Conservation (phyloP, 92 coral and sea anemone species). For the Actinostola sp. region DNA sequence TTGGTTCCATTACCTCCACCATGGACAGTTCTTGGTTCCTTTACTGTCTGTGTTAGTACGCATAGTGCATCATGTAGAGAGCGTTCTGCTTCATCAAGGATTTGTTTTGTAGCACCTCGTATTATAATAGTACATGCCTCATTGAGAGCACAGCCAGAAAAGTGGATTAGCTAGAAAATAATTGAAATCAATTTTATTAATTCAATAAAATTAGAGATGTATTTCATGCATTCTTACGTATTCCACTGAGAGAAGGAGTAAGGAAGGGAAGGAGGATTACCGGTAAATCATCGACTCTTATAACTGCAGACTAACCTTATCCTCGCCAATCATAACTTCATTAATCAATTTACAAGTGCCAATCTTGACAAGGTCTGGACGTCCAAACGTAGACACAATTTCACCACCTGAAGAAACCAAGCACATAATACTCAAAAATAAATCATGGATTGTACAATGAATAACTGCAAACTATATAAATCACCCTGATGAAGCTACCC, state of each 20-base stretch:
- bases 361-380: constrained; percentile 92
- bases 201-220: background rate
- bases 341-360: constrained; percentile 93
- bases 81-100: constrained; percentile 98
- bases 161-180: constrained; percentile 80
- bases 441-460: too few relatives aligned
- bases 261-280: background rate
- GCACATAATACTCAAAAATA: background rate
- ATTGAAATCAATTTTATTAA: background rate
- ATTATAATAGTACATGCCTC: constrained; percentile 97
- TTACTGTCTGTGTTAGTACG: constrained; percentile 96
- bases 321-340: constrained; percentile 99
- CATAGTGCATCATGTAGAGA: constrained; percentile 98
- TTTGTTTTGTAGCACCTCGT: constrained; percentile 97
- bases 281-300: background rate
- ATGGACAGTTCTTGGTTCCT: constrained; percentile 94
- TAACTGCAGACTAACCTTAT: constrained; percentile 83
- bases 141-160: constrained; percentile 96
- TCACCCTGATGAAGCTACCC: too few relatives aligned
- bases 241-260: too few relatives aligned
- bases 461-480: too few relatives aligned
- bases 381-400: constrained; percentile 98
- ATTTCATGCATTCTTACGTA: too few relatives aligned
- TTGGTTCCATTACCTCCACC: constrained; percentile 83
- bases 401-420: constrained; percentile 75